Base-by-base conservation (phyloP, 2,888 invertebrate species). In the Notocelia uddmanniana region DNA sequence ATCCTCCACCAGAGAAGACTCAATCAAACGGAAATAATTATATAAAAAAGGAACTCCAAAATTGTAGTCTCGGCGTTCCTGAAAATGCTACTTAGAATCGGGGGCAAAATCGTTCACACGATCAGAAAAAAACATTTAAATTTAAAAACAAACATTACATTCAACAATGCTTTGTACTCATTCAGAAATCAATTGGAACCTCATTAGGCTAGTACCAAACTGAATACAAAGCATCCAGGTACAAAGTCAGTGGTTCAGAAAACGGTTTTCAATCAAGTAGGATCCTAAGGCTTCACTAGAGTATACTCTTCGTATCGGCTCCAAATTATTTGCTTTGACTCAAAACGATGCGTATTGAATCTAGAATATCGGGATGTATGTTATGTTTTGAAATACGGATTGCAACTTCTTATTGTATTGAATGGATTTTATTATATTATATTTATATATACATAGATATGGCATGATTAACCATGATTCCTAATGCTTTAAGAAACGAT, bases 261-360 rank as follows among this genome's bases (percentile, higher is more conserved):
- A 45, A 45, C 45, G n/a, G 45, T n/a, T 45, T 45, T 45, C 45
- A n/a, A 52, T 37, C 54, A 66, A 64, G 37, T 11, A 19, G 3
- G 18, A 45, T 45, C n/a, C 11, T 13, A 45, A 34, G 50, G 50
- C 19, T 31, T 62, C 13, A 21, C 55, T n/a, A 13, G n/a, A 58
- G 58, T 3, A 10, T 41, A 34, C 23, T 21, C 45, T 37, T 41
- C 41, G 18, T 13, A 52, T 37, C 50, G 68, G n/a, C 23, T 58
- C 10, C 50, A 34, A 59, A 50, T 50, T 59, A 59, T 34, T 52
- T 50, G 68, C 59, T 68, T 68, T 68, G 68, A 68, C 34, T 50
- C 68, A 18, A 68, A 68, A 50, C 45, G 13, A 48, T 15, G 45
- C 15, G 48, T 45, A 45, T 41, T 60, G n/a, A 26, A 26, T 18